Evolutionary conservation across 2,888 invertebrate genomes (phyloP), one percentile per base, ranked within the genome.

Genomic region (Pandemis cinnamomeana): DNA sequence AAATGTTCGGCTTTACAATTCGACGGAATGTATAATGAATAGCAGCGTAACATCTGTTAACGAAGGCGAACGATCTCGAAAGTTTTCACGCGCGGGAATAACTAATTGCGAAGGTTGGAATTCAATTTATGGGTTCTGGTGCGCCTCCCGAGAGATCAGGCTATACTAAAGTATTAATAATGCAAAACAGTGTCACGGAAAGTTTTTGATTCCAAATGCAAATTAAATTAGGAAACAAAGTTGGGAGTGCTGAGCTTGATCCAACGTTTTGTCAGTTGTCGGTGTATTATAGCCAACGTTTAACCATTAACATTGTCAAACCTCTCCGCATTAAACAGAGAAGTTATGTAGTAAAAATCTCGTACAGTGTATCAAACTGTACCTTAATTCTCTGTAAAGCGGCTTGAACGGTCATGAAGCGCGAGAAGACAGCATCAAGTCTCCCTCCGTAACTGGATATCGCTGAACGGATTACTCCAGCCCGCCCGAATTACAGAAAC

Each of bases 1-100:
- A 94, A 94, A 93, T 90, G 93, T 93, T 93, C 92, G 90, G 90
- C 91, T 92, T 93, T 89, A 93, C 92, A 92, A 92, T 93, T 93
- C 91, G 92, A 93, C 88, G 91, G 93, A 94, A 94, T 94, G 93
- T 93, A 93, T 94, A 94, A 94, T 94, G 93, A 94, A 94, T 93
- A 92, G 92, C 93, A 89, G 92, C 93, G 94, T 93, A 94, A 94
- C 94, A 94, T 93, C 93, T 93, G 94, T 93, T 93, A 94, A 94
- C 94, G 93, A 94, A 93, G 92, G 93, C 94, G 91, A 93, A 92
- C 92, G 94, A 94, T 94, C 94, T 93, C 90, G 87, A 93, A 94
- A 94, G 93, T 93, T 94, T 93, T 93, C 93, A 93, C 93, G 93
- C 94, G 93, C 94, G 92, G 93, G 93, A 93, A 93, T 93, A 92